These are phyloP conservation scores for Nasua narica DNA, from an alignment of 2,797 vertebrate genomes.

Conservation along the genomic window DNA sequence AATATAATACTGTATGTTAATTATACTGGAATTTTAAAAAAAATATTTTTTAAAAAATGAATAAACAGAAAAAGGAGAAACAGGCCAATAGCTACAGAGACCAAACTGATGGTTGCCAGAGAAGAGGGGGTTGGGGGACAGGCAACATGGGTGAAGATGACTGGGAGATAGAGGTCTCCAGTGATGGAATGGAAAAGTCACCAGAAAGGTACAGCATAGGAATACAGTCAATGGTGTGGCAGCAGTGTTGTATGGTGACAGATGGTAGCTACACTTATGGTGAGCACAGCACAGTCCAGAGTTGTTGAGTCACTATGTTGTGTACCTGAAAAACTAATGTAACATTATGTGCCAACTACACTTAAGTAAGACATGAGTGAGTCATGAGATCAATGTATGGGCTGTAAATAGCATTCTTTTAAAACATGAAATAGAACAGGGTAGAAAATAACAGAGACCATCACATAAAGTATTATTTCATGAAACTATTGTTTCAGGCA, in stretches of 20 bases:
- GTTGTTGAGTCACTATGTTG: not conserved
- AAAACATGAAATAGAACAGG: not conserved
- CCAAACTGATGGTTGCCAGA: not conserved
- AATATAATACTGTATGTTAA: not conserved
- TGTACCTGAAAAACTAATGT: not conserved
- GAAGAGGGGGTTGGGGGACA: not conserved
- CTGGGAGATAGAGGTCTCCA: not conserved
- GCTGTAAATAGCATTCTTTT: not conserved
- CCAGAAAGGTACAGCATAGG: not conserved
- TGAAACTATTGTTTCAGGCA: not conserved
- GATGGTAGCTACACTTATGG: not conserved
- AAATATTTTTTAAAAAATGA: not conserved
- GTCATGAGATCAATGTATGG: not conserved
- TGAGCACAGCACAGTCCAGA: not conserved
- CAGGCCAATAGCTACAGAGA: not conserved
- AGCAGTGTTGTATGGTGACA: not conserved
- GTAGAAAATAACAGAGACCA: not conserved
- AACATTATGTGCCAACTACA: not conserved
- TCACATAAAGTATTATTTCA: not conserved
- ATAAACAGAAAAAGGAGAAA: not conserved
- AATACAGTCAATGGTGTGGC: not conserved
- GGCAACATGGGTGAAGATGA: not conserved
- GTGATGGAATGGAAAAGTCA: not conserved
- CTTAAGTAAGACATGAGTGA: not conserved
- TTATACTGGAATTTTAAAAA: not conserved